Percentiles rank a stretch among this genome's conserved stretches.
These are phyloP conservation scores for Pseudopleuronectes americanus DNA, from an alignment of 2,797 vertebrate genomes.

Conservation along the genomic window DNA sequence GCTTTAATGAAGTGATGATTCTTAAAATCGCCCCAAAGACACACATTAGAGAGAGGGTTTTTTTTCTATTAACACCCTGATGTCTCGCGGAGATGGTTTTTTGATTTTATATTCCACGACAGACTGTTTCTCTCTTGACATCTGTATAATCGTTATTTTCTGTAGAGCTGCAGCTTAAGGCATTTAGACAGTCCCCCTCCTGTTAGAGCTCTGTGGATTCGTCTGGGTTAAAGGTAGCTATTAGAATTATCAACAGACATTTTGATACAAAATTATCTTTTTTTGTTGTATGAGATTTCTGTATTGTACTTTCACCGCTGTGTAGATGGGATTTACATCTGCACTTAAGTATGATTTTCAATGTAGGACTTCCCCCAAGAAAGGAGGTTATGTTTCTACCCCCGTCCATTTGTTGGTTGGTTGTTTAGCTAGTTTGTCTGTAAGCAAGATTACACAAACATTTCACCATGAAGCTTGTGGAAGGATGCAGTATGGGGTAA, in stretches of 20 bases:
- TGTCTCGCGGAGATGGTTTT: neutral
- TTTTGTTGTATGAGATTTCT: too few relatives aligned
- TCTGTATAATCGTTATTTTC: neutral
- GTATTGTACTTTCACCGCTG: neutral
- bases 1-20: conserved; percentile 9
- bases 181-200: neutral
- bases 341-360: too few relatives aligned
- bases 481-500: too few relatives aligned
- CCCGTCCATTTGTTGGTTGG: too few relatives aligned
- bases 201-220: neutral
- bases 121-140: neutral
- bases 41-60: conserved; percentile 1
- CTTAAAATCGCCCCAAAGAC: neutral
- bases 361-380: too few relatives aligned
- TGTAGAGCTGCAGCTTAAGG: too few relatives aligned
- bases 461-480: too few relatives aligned
- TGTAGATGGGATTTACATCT: neutral
- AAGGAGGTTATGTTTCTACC: too few relatives aligned
- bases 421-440: too few relatives aligned
- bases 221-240: neutral
- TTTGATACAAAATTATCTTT: neutral
- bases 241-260: neutral
- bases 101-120: conserved; percentile 1
- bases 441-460: too few relatives aligned
- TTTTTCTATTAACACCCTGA: conserved; percentile 2